Evolutionary conservation across 2,888 invertebrate genomes (phyloP).

Genomic region (Cepaea hortensis): DNA sequence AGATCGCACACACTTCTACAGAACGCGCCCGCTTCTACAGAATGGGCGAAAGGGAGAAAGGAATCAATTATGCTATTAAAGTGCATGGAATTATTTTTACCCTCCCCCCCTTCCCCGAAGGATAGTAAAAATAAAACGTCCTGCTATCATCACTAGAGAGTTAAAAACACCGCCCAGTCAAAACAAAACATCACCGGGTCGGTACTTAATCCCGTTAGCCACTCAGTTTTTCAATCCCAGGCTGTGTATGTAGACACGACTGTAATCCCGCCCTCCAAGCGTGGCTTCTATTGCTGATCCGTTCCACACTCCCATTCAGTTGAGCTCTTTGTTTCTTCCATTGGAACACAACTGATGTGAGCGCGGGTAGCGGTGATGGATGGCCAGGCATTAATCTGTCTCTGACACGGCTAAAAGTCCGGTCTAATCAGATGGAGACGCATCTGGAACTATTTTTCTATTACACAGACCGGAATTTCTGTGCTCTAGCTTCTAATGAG

Average conservation of each 20-base stretch:
- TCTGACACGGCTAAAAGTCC: constrained; percentile 25
- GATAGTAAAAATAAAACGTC: no score
- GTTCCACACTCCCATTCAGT: constrained; percentile 7
- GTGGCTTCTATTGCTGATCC: not conserved
- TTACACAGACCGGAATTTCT: not conserved
- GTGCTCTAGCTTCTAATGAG: not conserved
- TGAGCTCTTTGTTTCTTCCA: not conserved
- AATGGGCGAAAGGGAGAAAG: no score
- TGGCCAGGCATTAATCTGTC: constrained; percentile 24
- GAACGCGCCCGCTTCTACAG: no score
- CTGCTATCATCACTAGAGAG: no score
- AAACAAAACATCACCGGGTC: no score
- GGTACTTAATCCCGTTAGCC: not conserved
- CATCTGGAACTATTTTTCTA: constrained; percentile 21
- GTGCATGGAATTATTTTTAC: no score
- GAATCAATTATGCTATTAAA: no score
- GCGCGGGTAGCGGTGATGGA: constrained; percentile 25
- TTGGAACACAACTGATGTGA: not conserved
- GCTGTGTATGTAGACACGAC: not conserved
- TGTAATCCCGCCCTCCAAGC: no score
- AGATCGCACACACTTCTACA: no score
- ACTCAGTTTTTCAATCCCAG: not conserved
- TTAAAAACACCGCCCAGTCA: no score
- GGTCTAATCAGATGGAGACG: constrained; percentile 26
- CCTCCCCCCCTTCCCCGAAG: no score